Evolutionary conservation across 1,140 invertebrate genomes (phyloP), one percentile per base, ranked within the genome.

Genomic region (Aphidius ervi): DNA sequence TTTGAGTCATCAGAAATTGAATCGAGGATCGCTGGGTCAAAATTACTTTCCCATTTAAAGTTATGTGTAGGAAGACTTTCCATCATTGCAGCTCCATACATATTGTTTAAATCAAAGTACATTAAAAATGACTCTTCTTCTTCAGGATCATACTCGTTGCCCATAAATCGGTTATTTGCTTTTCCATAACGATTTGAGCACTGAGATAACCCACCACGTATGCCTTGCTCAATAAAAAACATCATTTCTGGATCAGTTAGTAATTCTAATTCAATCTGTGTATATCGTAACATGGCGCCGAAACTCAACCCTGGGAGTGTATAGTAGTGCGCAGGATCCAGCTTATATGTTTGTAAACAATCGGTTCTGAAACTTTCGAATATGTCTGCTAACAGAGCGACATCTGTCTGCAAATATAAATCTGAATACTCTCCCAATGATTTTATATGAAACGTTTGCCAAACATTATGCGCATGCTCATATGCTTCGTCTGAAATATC

Each of bases 81-180:
- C 9, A 66, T 74, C 78, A 83, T 80, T 10, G 75, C 74, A 58
- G 65, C 74, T 9, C 81, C 82, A 74, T 85, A 85, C 55, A 82
- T 66, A 71, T 83, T 84, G 67, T 83, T 83, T 10, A 70, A 73
- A 76, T 84, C 81, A 37, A 76, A 69, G 69, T 83, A 82, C 16
- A 69, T 63, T 31, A 83, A 48, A 68, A 69, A 79, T 31, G 70
- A 72, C 54, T 50, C 56, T 20, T 58, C 55, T 65, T 75, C 58
- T 45, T 63, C 65, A 10, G 59, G 5, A 74, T 83, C 67, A 70
- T n/a, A 60, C 10, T 56, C 16, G 10, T 31, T 6, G 4, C 55
- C 55, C 61, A 81, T 68, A 67, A 74, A 79, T 53, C 65, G 62
- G 69, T 82, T 82, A 67, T 82, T 83, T n/a, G 81, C 78, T 61